Evolutionary conservation across 2,797 vertebrate genomes (phyloP).

Genomic region (Catamblyrhynchus diadema): DNA sequence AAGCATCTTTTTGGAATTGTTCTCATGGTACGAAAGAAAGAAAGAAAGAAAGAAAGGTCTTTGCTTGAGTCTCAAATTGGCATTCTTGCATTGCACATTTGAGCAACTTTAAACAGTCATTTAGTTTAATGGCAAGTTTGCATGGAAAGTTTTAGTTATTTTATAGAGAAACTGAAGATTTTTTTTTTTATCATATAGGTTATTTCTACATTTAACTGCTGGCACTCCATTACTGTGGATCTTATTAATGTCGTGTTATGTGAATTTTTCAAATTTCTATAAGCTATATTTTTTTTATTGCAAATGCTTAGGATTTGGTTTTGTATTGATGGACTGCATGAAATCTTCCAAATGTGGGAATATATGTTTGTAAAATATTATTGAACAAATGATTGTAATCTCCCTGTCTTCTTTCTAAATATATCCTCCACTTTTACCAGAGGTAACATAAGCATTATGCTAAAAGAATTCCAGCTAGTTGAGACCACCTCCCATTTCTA

Average conservation of each 20-base stretch:
- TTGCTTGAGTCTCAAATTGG: not conserved
- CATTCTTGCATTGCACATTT: not conserved
- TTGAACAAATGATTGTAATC: not conserved
- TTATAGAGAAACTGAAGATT: not conserved
- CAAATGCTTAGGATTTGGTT: not conserved
- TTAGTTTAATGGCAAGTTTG: not conserved
- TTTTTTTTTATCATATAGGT: not conserved
- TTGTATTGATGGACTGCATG: not conserved
- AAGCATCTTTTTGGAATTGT: not conserved
- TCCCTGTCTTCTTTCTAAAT: not conserved
- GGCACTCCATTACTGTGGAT: not conserved
- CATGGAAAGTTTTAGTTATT: not conserved
- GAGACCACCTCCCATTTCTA: not conserved
- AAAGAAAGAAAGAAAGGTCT: not conserved
- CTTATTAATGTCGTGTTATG: accelerated
- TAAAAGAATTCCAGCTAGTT: not conserved
- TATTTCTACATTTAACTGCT: not conserved
- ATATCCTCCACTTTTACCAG: not conserved
- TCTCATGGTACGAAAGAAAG: not conserved
- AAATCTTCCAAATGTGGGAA: not conserved
- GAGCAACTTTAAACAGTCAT: not conserved
- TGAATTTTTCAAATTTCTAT: not conserved
- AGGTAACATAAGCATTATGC: not conserved
- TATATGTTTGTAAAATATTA: not conserved
- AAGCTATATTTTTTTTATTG: not conserved